These are phyloP conservation scores for Eulemur rubriventer DNA, from an alignment of 2,797 vertebrate genomes.

Conservation along the genomic window DNA sequence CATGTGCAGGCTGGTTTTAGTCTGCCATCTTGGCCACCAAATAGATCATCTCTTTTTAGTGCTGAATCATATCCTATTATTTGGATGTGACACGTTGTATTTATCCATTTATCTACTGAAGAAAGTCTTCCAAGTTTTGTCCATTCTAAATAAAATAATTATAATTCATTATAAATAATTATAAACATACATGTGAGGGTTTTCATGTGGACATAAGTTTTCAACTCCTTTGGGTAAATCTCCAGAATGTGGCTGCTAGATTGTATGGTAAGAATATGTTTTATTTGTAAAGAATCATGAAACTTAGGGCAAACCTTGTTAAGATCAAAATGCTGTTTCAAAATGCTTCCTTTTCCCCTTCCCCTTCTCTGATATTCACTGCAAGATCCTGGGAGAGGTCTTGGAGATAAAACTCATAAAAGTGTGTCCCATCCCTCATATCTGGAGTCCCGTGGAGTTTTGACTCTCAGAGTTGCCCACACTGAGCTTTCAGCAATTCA, in stretches of 20 bases:
- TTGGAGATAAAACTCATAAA: not conserved
- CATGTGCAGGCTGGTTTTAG: not conserved
- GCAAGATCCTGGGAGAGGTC: not conserved
- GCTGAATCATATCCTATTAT: not conserved
- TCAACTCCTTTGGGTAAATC: not conserved
- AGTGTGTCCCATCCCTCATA: not conserved
- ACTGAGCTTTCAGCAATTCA: not conserved
- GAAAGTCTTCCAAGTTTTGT: not conserved
- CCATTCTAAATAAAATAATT: not conserved
- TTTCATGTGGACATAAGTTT: not conserved
- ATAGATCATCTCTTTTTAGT: not conserved
- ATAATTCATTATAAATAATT: not conserved
- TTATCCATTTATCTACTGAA: not conserved
- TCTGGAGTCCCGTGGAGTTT: too few relatives aligned
- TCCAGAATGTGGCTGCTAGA: not conserved
- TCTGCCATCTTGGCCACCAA: not conserved
- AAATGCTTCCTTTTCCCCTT: not conserved
- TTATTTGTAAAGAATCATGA: not conserved
- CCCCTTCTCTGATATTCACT: not conserved
- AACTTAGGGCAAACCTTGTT: not conserved
- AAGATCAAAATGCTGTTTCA: not conserved
- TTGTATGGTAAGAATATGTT: not conserved
- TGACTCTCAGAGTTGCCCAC: not conserved
- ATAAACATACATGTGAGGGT: not conserved
- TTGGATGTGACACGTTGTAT: not conserved